Evolutionary conservation across 2,888 invertebrate genomes (phyloP), one percentile per base, ranked within the genome.

Genomic region (Dynastes tityus): DNA sequence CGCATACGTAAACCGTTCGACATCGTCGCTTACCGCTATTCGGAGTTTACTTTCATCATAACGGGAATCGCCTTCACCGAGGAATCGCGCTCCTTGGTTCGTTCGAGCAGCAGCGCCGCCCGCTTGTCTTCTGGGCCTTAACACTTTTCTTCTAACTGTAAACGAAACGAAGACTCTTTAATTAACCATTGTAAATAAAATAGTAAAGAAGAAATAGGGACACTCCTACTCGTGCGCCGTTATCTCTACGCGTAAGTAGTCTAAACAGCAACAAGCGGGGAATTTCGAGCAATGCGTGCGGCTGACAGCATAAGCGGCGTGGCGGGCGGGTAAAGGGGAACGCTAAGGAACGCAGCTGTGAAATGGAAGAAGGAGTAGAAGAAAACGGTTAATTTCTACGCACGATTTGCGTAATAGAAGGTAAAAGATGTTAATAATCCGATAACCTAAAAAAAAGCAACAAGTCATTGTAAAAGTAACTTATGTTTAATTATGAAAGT

Each of bases 31-130:
- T 51, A 81, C 83, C 83, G 83, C 83, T 83, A 83, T 80, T 45
- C 78, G 81, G 79, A 84, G 83, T 84, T 84, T 83, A 84, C 84
- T 84, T 84, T 84, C 84, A 83, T 83, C 82, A 79, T 82, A 83
- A 84, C 84, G 80, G 84, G 81, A 79, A 73, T 9, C 45, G 45
- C 45, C 27, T 53, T 71, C 78, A 61, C 79, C 80, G 82, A 81
- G 80, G 81, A 81, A 81, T 81, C 81, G 82, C 81, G 27, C 29
- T 51, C 51, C 51, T 68, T 51, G 13, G 49, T 6, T 49, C 68
- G 51, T 27, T 37, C 40, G 29, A 63, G 22, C 22, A 5, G 13
- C 53, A 9, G 22, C 55, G 22, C 22, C 49, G 68, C 27, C 68
- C 22, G 68, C 27, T 29, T 51, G 51, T 68, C 68, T 68, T 53